Conservation (phyloP, 2,888 invertebrate species). For the Cordilura impudica region DNA sequence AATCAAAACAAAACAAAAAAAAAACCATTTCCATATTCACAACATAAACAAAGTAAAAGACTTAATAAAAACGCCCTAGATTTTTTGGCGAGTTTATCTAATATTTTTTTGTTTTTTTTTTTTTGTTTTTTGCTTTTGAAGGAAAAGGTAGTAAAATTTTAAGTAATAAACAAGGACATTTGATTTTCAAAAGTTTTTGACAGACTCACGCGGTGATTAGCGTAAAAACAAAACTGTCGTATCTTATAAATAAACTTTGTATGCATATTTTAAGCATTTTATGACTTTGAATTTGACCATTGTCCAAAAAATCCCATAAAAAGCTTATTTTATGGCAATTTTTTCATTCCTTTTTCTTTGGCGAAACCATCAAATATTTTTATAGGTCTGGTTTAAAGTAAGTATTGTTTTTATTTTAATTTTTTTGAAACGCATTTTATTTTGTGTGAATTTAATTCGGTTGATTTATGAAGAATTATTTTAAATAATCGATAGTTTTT, state of each 20-base stretch:
- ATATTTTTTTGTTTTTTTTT: no score
- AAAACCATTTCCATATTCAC: not conserved
- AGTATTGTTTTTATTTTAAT: not conserved
- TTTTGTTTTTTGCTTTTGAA: no score
- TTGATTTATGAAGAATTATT: conserved; percentile 1
- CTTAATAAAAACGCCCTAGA: conserved; percentile 54
- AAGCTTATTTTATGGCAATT: conserved; percentile 14
- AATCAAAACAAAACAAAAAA: not conserved
- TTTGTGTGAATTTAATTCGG: not conserved
- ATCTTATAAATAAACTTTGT: conserved; percentile 41
- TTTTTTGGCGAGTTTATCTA: conserved; percentile 5
- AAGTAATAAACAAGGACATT: conserved; percentile 51
- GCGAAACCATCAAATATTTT: conserved; percentile 26
- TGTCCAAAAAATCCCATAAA: conserved; percentile 43
- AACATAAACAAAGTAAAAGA: conserved; percentile 57
- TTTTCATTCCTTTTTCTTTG: conserved; percentile 4
- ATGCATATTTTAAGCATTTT: conserved; percentile 58
- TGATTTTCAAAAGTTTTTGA: conserved; percentile 14
- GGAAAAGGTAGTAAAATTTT: conserved; percentile 3
- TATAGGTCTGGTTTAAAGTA: conserved; percentile 33
- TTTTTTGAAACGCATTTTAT: conserved; percentile 41
- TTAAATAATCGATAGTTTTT: conserved; percentile 29
- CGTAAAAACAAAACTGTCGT: conserved; percentile 9
- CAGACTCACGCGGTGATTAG: conserved; percentile 52
- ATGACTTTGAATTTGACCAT: conserved; percentile 51